Conservation (phyloP, 2,113 vertebrate genomes). For the Turdus rufiventris region DNA sequence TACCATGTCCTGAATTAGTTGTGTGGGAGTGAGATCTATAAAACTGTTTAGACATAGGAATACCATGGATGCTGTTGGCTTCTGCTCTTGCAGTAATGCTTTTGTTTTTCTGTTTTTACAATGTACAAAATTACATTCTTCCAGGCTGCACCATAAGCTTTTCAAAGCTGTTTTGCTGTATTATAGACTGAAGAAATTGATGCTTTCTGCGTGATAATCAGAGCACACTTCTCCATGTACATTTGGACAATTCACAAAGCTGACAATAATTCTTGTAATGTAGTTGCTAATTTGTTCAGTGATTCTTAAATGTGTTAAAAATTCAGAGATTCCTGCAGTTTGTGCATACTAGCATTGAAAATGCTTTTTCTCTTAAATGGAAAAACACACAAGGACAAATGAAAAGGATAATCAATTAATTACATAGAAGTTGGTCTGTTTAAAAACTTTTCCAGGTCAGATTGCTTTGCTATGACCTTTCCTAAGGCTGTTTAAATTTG, state of each 20-base stretch:
- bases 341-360: background rate
- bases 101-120: background rate
- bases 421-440: background rate
- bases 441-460: background rate
- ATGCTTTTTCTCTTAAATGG: background rate
- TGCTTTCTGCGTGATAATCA: background rate
- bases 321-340: background rate
- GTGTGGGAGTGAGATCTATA: background rate
- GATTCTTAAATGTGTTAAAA: background rate
- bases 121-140: background rate
- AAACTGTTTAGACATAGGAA: background rate
- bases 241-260: background rate
- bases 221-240: background rate
- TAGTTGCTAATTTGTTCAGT: background rate
- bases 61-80: background rate
- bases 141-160: background rate
- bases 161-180: background rate
- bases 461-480: background rate
- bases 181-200: background rate
- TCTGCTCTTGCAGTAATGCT: background rate
- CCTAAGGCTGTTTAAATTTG: background rate
- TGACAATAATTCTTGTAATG: background rate
- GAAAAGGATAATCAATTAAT: background rate
- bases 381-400: background rate
- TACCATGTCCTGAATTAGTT: background rate